phyloP scores from a whole-genome alignment of 1,140 invertebrate genomes.

The Papilio dardanus region DNA sequence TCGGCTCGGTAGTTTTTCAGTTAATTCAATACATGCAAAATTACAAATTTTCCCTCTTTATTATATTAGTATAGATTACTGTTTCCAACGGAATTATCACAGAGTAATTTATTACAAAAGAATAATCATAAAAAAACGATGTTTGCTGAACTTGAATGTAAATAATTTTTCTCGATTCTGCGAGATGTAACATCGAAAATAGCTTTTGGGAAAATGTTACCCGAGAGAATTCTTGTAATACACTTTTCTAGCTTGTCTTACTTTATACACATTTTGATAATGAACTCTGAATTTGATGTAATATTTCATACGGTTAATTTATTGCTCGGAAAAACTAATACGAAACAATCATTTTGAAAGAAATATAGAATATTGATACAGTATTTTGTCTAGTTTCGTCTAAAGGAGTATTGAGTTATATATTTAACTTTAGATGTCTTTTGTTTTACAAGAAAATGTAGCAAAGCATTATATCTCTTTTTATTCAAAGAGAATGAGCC shows the following conservation, averaged over 20 bases:
- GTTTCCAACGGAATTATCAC: neutral
- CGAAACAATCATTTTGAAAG: neutral
- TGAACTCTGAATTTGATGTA: neutral
- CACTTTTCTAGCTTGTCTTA: neutral
- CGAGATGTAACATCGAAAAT: slow-evolving; percentile 15
- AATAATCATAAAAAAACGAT: neutral
- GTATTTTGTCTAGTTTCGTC: too few species aligned
- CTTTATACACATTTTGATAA: neutral
- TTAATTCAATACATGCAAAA: too few species aligned
- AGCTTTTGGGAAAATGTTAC: slow-evolving; percentile 25
- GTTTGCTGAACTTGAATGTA: neutral
- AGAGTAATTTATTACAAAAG: neutral
- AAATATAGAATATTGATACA: neutral
- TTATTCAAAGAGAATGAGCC: too few species aligned
- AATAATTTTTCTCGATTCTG: slow-evolving; percentile 1
- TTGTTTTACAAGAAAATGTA: neutral
- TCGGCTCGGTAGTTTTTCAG: too few species aligned
- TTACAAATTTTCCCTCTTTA: too few species aligned
- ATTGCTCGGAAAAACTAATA: neutral
- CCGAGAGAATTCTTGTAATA: slow-evolving; percentile 23
- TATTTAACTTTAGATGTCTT: too few species aligned
- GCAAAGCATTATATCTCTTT: too few species aligned
- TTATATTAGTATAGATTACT: too few species aligned
- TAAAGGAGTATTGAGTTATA: neutral
- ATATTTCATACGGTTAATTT: neutral